Evolutionary conservation across 2,888 invertebrate species (phyloP).

Genomic region (Zygothrica quintamaculata): DNA sequence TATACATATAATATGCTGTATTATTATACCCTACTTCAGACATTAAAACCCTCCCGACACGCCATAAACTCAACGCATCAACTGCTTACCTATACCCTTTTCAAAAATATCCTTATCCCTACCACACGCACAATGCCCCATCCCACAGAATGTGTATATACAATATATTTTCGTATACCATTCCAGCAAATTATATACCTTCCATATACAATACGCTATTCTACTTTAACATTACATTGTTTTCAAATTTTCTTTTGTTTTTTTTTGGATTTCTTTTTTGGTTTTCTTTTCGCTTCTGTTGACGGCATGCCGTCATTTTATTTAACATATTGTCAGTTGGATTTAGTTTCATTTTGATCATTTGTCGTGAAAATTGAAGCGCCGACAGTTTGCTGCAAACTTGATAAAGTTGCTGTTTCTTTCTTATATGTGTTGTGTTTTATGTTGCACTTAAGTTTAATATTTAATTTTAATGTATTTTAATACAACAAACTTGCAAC

Average conservation of each 20-base stretch:
- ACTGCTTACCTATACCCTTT: not conserved
- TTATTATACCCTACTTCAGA: not conserved
- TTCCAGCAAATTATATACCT: too few species aligned
- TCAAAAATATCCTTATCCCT: too few species aligned
- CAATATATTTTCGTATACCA: too few species aligned
- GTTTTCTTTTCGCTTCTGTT: slow-evolving; percentile 7
- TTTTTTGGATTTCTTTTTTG: slow-evolving; percentile 13
- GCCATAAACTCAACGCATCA: not conserved
- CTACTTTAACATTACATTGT: too few species aligned
- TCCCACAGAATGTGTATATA: not conserved
- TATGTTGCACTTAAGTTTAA: slow-evolving; percentile 80
- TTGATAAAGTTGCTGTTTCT: not conserved
- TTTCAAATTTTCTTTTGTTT: not conserved
- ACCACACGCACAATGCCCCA: not conserved
- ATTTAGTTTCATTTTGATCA: slow-evolving; percentile 35
- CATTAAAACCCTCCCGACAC: not conserved
- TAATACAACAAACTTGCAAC: slow-evolving; percentile 29
- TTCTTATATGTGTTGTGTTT: slow-evolving; percentile 47
- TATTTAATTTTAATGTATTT: slow-evolving; percentile 81
- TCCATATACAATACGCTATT: too few species aligned
- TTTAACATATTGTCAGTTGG: slow-evolving; percentile 54
- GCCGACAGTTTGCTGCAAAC: slow-evolving; percentile 35
- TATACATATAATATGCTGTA: too few species aligned
- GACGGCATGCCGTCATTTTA: slow-evolving; percentile 22
- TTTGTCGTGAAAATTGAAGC: slow-evolving; percentile 36